Base-by-base conservation (phyloP, 2,797 vertebrate species). In the Bufotes viridis region DNA sequence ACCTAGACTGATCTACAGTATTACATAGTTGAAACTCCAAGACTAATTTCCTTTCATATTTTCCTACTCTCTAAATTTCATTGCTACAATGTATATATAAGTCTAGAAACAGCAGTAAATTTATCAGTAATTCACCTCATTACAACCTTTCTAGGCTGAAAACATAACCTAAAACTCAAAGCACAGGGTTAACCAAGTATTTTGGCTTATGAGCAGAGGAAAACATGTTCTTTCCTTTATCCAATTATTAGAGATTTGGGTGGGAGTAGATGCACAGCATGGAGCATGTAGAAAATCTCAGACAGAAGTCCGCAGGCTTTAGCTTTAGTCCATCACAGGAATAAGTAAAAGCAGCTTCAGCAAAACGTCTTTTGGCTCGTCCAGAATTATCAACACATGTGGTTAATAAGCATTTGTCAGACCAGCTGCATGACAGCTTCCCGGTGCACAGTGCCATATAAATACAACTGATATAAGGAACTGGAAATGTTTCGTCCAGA, bases 341-440 rank as follows among this genome's bases (percentile, higher is more conserved):
- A 53, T 49, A 81, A 85, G 81, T 84, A 84, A 84, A 75, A 87
- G 85, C 78, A 90, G 81, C 69, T 76, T 90, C 86, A 84, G 82
- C 82, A 87, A 49, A 87, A 90, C 81, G 86, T 84, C 60, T 87
- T 78, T 76, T 84, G 82, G 89, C 86, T 74, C 76, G 18, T 67
- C 58, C 26, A 49, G 81, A 81, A 85, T 90, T 87, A 90, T 85
- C 89, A 87, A 53, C 86, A 88, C 82, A 81, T 84, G 86, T 90
- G 81, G 78, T 87, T 87, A 85, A 87, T 78, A 82, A 84, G 82
- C 29, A 72, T 88, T 84, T 80, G 81, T 72, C 15, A 85, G 78
- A 69, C 85, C 86, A 90, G 76, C 72, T 80, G 67, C 67, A 82
- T 15, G 67, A 69, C 69, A 26, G 29, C 84, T 76, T 87, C 58